Conservation (phyloP, 1,140 invertebrate genomes). For the Paracyclopina nana region DNA sequence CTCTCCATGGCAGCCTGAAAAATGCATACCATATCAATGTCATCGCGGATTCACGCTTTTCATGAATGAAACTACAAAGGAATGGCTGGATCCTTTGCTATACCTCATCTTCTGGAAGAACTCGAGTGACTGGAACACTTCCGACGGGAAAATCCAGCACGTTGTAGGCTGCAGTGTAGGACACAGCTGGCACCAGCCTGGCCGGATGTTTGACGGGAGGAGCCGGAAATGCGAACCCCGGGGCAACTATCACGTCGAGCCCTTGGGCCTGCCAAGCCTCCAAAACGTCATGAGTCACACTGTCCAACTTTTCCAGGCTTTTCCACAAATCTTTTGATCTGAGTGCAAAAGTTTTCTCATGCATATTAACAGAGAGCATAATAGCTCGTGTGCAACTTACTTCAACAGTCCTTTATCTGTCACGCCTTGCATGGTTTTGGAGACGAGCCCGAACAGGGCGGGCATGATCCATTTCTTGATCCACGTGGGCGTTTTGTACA, state of each 20-base stretch:
- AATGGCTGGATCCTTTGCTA: too few species aligned
- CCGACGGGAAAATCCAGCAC: constrained; percentile 8
- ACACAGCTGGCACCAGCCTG: not conserved
- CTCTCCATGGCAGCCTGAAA: not conserved
- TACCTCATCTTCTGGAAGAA: not conserved
- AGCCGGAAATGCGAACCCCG: constrained; percentile 7
- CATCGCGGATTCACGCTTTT: not conserved
- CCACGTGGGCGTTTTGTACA: too few species aligned
- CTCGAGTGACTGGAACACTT: not conserved
- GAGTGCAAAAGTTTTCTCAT: too few species aligned
- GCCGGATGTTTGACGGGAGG: not conserved
- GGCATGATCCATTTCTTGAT: too few species aligned
- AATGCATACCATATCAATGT: not conserved
- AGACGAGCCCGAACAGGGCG: too few species aligned
- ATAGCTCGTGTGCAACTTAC: too few species aligned
- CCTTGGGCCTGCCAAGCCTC: not conserved
- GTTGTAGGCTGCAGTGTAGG: constrained; percentile 6
- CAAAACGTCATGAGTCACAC: not conserved
- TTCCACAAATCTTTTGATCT: too few species aligned
- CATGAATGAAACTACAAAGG: too few species aligned
- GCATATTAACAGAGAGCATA: too few species aligned
- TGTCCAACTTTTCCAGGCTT: not conserved
- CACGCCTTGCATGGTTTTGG: too few species aligned
- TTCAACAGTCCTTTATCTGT: too few species aligned
- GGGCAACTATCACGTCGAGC: not conserved